These are phyloP conservation scores for Hydrophis major DNA, from an alignment of 2,797 vertebrate genomes.

Conservation along the genomic window DNA sequence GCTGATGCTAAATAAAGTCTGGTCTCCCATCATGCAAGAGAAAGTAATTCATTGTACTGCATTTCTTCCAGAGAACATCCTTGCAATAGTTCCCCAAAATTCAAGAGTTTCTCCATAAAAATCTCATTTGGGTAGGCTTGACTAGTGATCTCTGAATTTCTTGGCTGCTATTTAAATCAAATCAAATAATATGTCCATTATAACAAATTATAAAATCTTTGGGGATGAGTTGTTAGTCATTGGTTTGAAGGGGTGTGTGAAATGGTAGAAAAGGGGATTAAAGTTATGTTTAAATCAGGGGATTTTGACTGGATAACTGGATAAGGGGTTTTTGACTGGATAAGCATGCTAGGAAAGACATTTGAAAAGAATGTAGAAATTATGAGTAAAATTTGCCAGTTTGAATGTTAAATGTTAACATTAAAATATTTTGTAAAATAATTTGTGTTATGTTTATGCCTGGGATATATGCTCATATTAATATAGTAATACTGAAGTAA, in stretches of 20 bases:
- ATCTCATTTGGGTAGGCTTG: background rate
- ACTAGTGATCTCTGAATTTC: background rate
- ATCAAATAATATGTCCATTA: background rate
- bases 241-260: background rate
- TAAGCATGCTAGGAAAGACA: background rate
- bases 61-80: background rate
- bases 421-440: background rate
- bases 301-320: background rate
- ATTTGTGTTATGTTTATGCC: background rate
- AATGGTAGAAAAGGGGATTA: background rate
- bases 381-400: background rate
- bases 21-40: background rate
- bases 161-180: conserved; percentile 6
- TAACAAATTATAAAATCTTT: conserved; percentile 1
- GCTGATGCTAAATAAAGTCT: background rate
- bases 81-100: background rate
- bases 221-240: background rate
- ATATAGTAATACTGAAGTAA: background rate
- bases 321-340: background rate
- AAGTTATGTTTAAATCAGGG: background rate
- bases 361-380: background rate
- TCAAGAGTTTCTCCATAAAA: background rate
- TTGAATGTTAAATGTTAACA: background rate
- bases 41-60: background rate
- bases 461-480: background rate